Base-by-base conservation (phyloP, 2,797 vertebrate genomes). In the Lutjanus argentimaculatus region DNA sequence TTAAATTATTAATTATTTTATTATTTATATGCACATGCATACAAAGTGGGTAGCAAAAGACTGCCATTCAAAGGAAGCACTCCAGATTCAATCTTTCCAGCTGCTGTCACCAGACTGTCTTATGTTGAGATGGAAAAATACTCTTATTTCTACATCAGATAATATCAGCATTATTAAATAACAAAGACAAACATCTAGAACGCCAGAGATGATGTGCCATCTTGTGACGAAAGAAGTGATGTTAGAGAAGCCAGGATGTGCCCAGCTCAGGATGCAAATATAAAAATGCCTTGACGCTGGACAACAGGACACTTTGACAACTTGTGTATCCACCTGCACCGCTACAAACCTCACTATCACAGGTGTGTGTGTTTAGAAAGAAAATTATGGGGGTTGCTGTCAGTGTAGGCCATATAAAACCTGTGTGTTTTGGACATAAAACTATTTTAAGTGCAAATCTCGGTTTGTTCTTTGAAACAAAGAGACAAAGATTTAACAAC, bases 281-380 rank as follows among this genome's bases (percentile, higher is more conserved):
- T 43, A 15, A 62, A 52, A 49, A 53, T 12, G 14, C 12, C 6
- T 25, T 0, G 2, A n/a, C 1, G 14, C 8, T 42, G 11, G 25
- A 63, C 36, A 49, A 14, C 52, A 21, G 15, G 58, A 52, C 8
- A 40, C 9, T 15, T 4, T 25, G 14, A 75, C 55, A 57, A 10
- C 17, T 14, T 84, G 17, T 48, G 19, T 14, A n/a, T 76, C 40
- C 48, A 72, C 59, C 55, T 72, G 62, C 58, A 1, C 25, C 1
- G 2, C n/a, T 15, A 46, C 58, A 67, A 36, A 62, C n/a, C 30
- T 61, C 61, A 59, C 25, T 11, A 76, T 51, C 65, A 9, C 79
- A 78, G 63, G 71, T 80, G 67, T 79, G 77, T 63, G n/a, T 8
- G n/a, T 71, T 68, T 46, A 80, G 63, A 22, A 16, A 49, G 75